These are phyloP conservation scores for Chrosomus eos DNA, from an alignment of 2,797 vertebrate genomes.

Conservation along the genomic window DNA sequence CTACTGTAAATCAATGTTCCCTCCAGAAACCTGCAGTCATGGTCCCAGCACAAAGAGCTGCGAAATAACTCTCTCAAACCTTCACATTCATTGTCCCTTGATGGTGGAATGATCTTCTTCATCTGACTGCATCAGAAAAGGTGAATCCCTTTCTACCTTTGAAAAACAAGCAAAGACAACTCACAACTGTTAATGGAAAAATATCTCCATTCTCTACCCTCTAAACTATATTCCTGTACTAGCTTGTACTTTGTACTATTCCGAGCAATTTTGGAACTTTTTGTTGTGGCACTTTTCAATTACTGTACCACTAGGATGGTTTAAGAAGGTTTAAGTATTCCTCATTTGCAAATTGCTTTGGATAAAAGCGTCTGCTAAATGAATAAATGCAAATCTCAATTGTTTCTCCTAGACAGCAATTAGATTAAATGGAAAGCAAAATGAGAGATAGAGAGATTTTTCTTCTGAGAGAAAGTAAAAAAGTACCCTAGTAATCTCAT, in stretches of 20 bases:
- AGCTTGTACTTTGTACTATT: conserved; percentile 4
- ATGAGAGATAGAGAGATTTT: not conserved
- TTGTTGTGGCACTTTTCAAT: conserved; percentile 5
- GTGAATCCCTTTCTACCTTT: not conserved
- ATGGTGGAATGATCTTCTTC: conserved; percentile 12
- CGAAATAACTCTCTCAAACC: not conserved
- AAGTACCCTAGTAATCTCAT: not conserved
- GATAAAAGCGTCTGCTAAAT: conserved; percentile 29
- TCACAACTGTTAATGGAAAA: not conserved
- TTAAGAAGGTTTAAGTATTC: conserved; percentile 13
- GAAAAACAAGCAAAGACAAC: not conserved
- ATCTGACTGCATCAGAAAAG: conserved; percentile 4
- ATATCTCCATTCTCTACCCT: not conserved
- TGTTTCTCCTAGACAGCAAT: not conserved
- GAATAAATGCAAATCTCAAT: conserved; percentile 29
- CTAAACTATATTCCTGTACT: not conserved
- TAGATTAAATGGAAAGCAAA: conserved; percentile 20
- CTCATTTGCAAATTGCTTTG: conserved; percentile 28
- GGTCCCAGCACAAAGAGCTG: not conserved
- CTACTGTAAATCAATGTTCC: conserved; percentile 29
- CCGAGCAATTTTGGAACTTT: not conserved
- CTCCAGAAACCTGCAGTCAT: conserved; percentile 1
- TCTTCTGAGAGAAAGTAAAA: not conserved
- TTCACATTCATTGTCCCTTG: not conserved
- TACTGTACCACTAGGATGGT: conserved; percentile 13